phyloP scores from a whole-genome alignment of 64 coral and sea anemone genomes.

The Dendronephthya gigantea region DNA sequence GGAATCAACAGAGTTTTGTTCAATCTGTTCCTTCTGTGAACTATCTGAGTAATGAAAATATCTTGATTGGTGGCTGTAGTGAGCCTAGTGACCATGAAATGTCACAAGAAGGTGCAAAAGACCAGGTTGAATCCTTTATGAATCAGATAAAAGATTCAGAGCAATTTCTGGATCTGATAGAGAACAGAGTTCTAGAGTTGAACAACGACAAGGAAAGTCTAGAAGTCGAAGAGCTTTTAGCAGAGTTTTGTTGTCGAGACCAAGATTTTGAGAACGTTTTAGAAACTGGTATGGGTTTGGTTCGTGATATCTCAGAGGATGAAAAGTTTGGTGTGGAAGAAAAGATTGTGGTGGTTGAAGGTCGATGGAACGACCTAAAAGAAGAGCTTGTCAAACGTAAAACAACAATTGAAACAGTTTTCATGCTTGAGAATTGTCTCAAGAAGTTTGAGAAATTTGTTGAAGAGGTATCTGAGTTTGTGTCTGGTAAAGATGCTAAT shows the following conservation, averaged over 20 bases:
- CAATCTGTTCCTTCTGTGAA: too few relatives aligned
- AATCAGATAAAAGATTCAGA: not conserved
- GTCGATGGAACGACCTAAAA: not conserved
- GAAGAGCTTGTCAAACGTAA: not conserved
- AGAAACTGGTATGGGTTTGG: not conserved
- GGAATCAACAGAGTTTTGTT: too few relatives aligned
- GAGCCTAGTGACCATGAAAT: not conserved
- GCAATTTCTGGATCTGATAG: not conserved
- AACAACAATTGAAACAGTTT: not conserved
- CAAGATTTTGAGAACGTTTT: constrained; percentile 3
- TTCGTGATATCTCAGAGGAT: not conserved
- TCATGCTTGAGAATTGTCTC: not conserved
- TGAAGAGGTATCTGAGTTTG: not conserved
- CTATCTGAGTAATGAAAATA: too few relatives aligned
- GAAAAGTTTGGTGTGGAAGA: not conserved
- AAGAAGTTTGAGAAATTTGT: not conserved
- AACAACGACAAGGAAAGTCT: not conserved
- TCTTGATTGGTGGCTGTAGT: too few relatives aligned
- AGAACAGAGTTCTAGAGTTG: not conserved
- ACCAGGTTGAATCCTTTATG: not conserved
- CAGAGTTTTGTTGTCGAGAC: not conserved
- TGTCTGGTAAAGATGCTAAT: not conserved
- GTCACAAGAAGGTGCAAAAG: not conserved
- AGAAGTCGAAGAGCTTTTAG: not conserved
- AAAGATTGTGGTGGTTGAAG: not conserved